phyloP scores from a whole-genome alignment of 2,113 vertebrate genomes.

The Acinonyx jubatus region DNA sequence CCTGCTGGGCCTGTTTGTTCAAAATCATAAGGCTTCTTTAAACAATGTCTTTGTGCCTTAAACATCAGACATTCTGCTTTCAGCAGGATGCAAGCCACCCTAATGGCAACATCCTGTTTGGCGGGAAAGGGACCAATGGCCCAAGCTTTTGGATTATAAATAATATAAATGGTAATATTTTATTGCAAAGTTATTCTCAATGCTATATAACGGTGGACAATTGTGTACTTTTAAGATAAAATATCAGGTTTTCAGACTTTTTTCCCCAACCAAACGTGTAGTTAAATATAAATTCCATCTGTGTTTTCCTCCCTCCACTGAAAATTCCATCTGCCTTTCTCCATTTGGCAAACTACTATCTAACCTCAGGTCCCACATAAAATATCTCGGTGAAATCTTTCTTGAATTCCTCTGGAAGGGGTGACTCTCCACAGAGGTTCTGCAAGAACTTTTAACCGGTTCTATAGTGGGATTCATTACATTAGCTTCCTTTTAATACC shows the following conservation, averaged over 20 bases:
- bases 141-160: neutral
- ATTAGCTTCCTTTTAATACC: neutral
- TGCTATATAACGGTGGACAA: neutral
- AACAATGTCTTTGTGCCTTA: conserved; percentile 82
- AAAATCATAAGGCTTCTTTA: conserved; percentile 80
- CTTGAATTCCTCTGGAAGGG: neutral
- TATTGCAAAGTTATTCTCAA: neutral
- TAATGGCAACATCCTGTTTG: conserved; percentile 61
- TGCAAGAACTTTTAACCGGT: neutral
- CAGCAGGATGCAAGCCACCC: conserved; percentile 81
- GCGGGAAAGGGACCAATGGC: conserved; percentile 67
- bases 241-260: neutral
- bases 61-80: conserved; percentile 81
- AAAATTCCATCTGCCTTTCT: neutral
- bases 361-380: neutral
- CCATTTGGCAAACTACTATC: neutral
- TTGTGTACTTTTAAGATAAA: neutral
- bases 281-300: neutral
- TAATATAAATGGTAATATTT: neutral
- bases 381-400: neutral
- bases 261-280: neutral
- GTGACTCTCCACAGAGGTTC: neutral
- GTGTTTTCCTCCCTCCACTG: neutral
- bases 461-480: neutral
- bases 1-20: conserved; percentile 87